These are phyloP conservation scores for Coccyzus lansbergi DNA, from an alignment of 2,797 vertebrate genomes.

Conservation along the genomic window DNA sequence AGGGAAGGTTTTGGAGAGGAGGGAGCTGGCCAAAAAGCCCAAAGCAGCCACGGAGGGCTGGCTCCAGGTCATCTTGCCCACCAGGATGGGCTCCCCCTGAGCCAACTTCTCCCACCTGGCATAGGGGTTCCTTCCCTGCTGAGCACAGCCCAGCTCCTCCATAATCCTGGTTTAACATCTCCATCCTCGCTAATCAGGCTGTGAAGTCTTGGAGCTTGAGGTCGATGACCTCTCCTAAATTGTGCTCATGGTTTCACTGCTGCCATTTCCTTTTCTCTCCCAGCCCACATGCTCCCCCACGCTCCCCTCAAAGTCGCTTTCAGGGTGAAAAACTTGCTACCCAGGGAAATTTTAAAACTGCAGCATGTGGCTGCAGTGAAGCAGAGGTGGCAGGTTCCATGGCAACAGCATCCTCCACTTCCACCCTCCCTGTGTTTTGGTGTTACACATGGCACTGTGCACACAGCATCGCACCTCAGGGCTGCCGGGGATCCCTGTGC, in stretches of 20 bases:
- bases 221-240: not conserved
- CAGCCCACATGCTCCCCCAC: rapidly evolving
- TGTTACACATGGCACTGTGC: not conserved
- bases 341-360: not conserved
- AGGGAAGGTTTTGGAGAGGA: no score
- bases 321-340: not conserved
- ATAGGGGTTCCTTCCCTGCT: not conserved
- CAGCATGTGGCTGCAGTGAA: not conserved
- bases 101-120: rapidly evolving
- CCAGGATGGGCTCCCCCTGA: not conserved
- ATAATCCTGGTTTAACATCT: not conserved
- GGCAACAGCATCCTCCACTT: not conserved
- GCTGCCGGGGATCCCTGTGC: not conserved
- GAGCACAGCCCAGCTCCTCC: not conserved
- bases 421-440: rapidly evolving
- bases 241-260: not conserved
- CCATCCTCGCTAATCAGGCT: not conserved
- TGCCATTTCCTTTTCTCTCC: not conserved
- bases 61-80: not conserved
- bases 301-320: not conserved
- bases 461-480: no score
- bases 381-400: not conserved
- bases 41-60: not conserved
- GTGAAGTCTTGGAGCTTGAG: rapidly evolving
- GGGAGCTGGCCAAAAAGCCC: no score